A percentile compares a stretch with the other conserved stretches of the same genome.
phyloP scores from a whole-genome alignment of 1,140 invertebrate species.

The Bombyx mori region DNA sequence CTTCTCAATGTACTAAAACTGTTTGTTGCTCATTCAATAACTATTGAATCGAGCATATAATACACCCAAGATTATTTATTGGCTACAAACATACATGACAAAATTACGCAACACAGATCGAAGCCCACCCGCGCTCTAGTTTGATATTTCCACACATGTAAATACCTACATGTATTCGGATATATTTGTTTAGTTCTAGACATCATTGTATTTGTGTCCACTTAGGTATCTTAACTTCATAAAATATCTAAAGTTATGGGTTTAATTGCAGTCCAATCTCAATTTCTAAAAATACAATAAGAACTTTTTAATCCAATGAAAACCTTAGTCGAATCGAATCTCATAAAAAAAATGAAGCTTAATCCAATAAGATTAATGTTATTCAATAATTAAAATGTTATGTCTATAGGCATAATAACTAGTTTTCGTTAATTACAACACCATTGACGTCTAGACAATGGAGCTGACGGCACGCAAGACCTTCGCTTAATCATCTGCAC shows the following conservation, averaged over 20 bases:
- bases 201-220: too few relatives aligned
- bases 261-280: not conserved
- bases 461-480: conserved; percentile 30
- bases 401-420: conserved; percentile 20
- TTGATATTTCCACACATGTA: not conserved
- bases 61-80: too few relatives aligned
- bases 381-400: too few relatives aligned
- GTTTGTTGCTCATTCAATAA: not conserved
- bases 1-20: too few relatives aligned
- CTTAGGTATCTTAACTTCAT: not conserved
- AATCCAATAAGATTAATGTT: too few relatives aligned
- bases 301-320: too few relatives aligned
- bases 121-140: conserved; percentile 54
- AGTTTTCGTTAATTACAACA: conserved; percentile 25
- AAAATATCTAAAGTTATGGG: conserved; percentile 10
- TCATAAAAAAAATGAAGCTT: too few relatives aligned
- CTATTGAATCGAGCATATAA: conserved; percentile 2
- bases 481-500: conserved; percentile 32
- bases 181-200: too few relatives aligned
- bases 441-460: conserved; percentile 32
- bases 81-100: not conserved
- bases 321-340: too few relatives aligned
- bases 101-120: conserved; percentile 15
- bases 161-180: too few relatives aligned
- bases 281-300: too few relatives aligned